Evolutionary conservation across 1,140 invertebrate genomes (phyloP).

Genomic region (Vanessa tameamea): DNA sequence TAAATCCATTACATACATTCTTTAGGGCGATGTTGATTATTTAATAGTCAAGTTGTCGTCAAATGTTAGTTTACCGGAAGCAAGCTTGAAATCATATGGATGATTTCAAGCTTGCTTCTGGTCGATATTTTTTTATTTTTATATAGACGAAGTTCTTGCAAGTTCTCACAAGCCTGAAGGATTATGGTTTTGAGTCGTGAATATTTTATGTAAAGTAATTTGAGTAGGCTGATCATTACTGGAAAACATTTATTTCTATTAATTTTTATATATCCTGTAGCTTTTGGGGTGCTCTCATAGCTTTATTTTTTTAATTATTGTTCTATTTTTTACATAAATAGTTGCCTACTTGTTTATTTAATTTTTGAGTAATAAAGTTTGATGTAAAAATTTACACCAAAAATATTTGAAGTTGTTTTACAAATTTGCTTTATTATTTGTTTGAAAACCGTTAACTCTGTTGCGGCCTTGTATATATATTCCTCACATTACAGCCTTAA

Average conservation of each 20-base stretch:
- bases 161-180: neutral
- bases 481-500: neutral
- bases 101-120: too few relatives aligned
- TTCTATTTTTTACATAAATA: neutral
- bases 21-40: too few relatives aligned
- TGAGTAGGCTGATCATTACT: neutral
- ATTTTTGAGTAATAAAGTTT: too few relatives aligned
- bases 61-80: too few relatives aligned
- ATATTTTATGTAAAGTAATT: conserved; percentile 1
- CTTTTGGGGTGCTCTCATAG: neutral
- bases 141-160: neutral
- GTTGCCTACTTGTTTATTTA: neutral
- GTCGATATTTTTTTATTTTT: neutral
- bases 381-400: too few relatives aligned
- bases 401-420: too few relatives aligned
- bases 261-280: neutral
- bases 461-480: neutral
- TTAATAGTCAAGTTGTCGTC: too few relatives aligned
- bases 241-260: neutral
- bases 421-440: neutral
- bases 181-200: neutral
- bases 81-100: too few relatives aligned
- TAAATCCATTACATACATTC: neutral
- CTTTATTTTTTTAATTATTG: neutral
- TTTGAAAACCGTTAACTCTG: neutral